phyloP scores from a whole-genome alignment of 2,113 vertebrate genomes.

The Philantomba maxwellii region DNA sequence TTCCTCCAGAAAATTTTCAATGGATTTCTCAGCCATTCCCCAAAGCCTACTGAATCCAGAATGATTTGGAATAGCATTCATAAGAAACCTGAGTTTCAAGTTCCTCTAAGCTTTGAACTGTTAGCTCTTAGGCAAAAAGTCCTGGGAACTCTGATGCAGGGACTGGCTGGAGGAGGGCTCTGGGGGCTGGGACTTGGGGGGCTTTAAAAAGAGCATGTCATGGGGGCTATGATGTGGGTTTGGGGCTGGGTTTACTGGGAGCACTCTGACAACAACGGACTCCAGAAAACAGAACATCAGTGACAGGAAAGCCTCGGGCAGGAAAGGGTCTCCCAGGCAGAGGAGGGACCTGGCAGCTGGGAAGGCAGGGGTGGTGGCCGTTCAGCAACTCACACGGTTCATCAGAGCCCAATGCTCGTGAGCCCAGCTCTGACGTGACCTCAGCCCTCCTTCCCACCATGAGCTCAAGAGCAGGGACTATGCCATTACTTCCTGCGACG shows the following conservation, averaged over 20 bases:
- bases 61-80: not conserved
- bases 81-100: not conserved
- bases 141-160: too few relatives aligned
- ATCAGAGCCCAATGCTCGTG: accelerated
- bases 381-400: accelerated
- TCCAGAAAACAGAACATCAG: not conserved
- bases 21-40: not conserved
- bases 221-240: too few relatives aligned
- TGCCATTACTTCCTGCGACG: accelerated
- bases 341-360: too few relatives aligned
- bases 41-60: not conserved
- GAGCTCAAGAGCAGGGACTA: not conserved
- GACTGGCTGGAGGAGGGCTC: not conserved
- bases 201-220: not conserved
- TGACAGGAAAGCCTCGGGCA: not conserved
- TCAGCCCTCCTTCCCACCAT: not conserved
- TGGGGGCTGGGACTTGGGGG: not conserved
- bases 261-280: not conserved
- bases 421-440: not conserved
- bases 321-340: not conserved
- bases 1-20: not conserved
- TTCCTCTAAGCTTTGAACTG: not conserved
- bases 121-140: not conserved
- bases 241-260: not conserved
- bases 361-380: accelerated